These are phyloP conservation scores for Rafetus swinhoei DNA, from an alignment of 2,113 vertebrate species.

Conservation along the genomic window DNA sequence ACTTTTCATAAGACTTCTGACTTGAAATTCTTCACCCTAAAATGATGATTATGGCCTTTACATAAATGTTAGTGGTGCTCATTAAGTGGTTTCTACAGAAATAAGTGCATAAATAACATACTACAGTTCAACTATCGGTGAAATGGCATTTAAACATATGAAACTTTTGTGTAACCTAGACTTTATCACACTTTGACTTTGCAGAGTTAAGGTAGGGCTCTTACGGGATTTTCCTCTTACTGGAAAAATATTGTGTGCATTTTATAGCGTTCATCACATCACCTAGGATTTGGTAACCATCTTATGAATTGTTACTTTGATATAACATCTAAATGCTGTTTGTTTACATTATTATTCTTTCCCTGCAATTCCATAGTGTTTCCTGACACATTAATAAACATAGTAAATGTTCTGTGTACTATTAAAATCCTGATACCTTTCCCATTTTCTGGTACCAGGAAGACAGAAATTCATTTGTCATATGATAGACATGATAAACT, in stretches of 20 bases:
- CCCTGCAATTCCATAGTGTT: accelerated
- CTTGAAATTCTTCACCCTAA: not conserved
- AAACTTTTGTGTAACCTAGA: not conserved
- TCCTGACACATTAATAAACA: not conserved
- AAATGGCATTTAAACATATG: not conserved
- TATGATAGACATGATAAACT: not conserved
- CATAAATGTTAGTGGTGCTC: not conserved
- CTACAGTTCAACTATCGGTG: not conserved
- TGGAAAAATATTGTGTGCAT: not conserved
- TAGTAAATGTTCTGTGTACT: not conserved
- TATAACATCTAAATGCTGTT: not conserved
- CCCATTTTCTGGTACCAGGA: not conserved
- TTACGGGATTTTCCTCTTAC: not conserved
- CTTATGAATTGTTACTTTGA: not conserved
- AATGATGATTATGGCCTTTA: not conserved
- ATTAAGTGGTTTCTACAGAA: not conserved
- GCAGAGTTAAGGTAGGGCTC: not conserved
- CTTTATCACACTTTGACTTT: not conserved
- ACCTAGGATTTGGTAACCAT: not conserved
- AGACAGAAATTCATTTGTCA: not conserved
- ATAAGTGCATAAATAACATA: not conserved
- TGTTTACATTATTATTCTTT: not conserved
- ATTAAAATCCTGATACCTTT: not conserved
- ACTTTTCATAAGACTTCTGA: not conserved
- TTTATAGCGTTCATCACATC: not conserved